Evolutionary conservation across 2,888 invertebrate species (phyloP), one percentile per base, ranked within the genome.

Genomic region (Torymus texanus): DNA sequence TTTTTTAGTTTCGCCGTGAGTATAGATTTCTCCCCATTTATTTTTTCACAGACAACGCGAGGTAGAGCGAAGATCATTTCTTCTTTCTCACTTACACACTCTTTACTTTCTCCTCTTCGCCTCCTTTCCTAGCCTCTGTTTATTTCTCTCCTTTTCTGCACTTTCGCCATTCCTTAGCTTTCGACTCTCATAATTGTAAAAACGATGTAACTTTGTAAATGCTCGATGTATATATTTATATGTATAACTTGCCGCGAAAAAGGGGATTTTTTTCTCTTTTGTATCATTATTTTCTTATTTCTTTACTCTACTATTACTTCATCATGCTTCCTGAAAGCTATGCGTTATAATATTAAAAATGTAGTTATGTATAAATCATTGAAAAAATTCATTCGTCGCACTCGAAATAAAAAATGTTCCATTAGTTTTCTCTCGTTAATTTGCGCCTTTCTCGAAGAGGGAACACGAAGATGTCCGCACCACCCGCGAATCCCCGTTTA

Each of bases 21-120:
- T 67, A 75, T 59, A 63, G 24, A 67, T 75, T 71, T 79, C 59
- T 59, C 59, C 61, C 56, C 10, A 56, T 67, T 56, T 59, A 70
- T 74, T 74, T 53, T 41, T 41, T 41, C 41, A 41, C 41, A 41
- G 41, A 58, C 67, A 75, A 79, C 74, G 75, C 70, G 75, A 79
- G 75, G 75, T 79, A 75, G 41, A 41, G 66, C 66, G 68, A 78
- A 68, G 56, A 74, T 78, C 63, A 24, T 29, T 78, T 53, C n/a
- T 21, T 67, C 41, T 71, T 65, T 56, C 55, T 56, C 21, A 29
- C 51, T 59, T 75, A 41, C 41, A 41, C 41, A 24, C n/a, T 67
- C 16, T 13, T 55, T 62, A 59, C 21, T 61, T 21, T 62, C 21
- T 62, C 21, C 24, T 16, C 41, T 41, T 8, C 41, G 41, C 18